Base-by-base conservation (phyloP, 2,888 invertebrate species). In the Macropis europaea region DNA sequence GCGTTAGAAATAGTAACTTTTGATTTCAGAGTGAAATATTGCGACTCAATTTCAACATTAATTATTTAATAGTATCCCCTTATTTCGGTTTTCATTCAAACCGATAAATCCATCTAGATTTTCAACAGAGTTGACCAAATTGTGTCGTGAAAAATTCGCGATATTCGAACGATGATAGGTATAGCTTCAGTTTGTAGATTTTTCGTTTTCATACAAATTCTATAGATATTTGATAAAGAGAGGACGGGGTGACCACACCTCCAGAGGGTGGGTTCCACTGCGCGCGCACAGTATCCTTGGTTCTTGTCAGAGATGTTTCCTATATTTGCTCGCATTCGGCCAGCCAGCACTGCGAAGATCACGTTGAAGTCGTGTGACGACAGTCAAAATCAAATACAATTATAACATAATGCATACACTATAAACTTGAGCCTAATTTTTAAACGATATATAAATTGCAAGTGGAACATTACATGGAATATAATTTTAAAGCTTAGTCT, bases 171-270 rank as follows among this genome's bases (percentile, higher is more conserved):
- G 26, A 28, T 48, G 48, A 54, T 34, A 40, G 54, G 26, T 30
- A n/a, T n/a, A n/a, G n/a, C 50, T 42, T 52, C 45, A 24, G 42
- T 36, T 15, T 17, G 36, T 17, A 50, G 54, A 66, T 45, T 61
- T 71, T 53, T 68, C 66, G 50, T 45, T 62, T 66, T 64, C 26
- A 19, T 48, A 40, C 34, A 30, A 61, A 54, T 63, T 75, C 53
- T 74, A 69, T 71, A 54, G 52, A 56, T 32, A 43, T 72, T 71
- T 76, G 52, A 67, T 68, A 43, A 56, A 53, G 70, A 69, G 73
- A 66, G 67, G 70, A 73, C 54, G 70, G 79, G 73, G 71, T 83
- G 79, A 84, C 85, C 84, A 85, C 84, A 85, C 86, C 85, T 68
- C 81, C 79, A 72, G 80, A 63, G 83, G 84, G 83, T 78, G 82